Evolutionary conservation across 1,140 invertebrate species (phyloP).

Genomic region (Chironomus tepperi): DNA sequence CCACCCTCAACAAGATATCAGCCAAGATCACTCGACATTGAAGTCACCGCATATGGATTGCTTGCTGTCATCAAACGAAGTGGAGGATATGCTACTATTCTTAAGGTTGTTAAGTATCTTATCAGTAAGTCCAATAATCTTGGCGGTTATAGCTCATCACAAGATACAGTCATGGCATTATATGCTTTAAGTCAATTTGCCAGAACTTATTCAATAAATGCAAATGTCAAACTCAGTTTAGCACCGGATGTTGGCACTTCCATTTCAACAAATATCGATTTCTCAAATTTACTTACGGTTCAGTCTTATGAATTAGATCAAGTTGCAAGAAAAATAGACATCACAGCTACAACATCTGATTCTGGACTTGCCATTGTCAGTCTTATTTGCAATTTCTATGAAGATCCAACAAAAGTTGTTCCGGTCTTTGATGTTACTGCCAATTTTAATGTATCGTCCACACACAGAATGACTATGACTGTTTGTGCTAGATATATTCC

Average conservation of each 20-base stretch:
- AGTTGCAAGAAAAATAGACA: neutral
- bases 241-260: neutral
- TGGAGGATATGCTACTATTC: constrained; percentile 45
- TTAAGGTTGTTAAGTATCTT: constrained; percentile 54
- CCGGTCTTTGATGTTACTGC: neutral
- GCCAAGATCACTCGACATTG: constrained; percentile 59
- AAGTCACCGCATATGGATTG: constrained; percentile 71
- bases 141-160: constrained; percentile 68
- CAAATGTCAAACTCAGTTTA: constrained; percentile 29
- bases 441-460: neutral
- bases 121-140: constrained; percentile 62
- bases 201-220: constrained; percentile 31
- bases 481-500: neutral
- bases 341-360: neutral
- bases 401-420: neutral
- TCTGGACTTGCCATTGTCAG: neutral
- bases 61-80: constrained; percentile 50
- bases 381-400: neutral
- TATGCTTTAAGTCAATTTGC: constrained; percentile 55
- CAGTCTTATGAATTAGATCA: constrained; percentile 39
- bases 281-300: constrained; percentile 41
- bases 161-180: constrained; percentile 59
- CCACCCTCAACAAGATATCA: constrained; percentile 37
- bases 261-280: constrained; percentile 30
- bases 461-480: neutral